These are phyloP conservation scores for Masnerella sp. DNA, from an alignment of 2,888 invertebrate genomes.

Conservation along the genomic window DNA sequence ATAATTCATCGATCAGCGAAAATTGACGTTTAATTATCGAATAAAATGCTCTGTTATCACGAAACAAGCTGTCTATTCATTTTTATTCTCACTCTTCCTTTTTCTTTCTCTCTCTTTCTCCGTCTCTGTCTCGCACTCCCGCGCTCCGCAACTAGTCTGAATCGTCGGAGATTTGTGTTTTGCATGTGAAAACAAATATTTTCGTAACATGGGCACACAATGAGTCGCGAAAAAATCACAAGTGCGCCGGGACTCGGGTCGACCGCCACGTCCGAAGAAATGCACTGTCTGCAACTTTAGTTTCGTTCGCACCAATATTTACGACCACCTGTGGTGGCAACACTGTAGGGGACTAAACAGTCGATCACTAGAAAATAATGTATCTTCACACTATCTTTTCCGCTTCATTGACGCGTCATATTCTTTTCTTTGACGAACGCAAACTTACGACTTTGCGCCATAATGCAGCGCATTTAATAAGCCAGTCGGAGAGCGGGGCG, in stretches of 20 bases:
- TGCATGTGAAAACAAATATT: slow-evolving; percentile 58
- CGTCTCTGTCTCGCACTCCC: slow-evolving; percentile 18
- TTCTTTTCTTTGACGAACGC: slow-evolving; percentile 49
- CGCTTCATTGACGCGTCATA: slow-evolving; percentile 55
- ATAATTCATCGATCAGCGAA: slow-evolving; percentile 56
- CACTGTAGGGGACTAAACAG: slow-evolving; percentile 60
- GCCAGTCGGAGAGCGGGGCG: slow-evolving; percentile 40
- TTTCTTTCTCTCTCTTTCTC: slow-evolving; percentile 24
- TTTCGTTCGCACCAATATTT: slow-evolving; percentile 62
- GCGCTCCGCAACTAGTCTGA: slow-evolving; percentile 17
- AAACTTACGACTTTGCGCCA: slow-evolving; percentile 47
- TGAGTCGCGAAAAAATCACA: slow-evolving; percentile 56
- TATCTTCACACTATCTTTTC: slow-evolving; percentile 61
- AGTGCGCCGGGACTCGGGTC: slow-evolving; percentile 27
- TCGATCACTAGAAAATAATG: slow-evolving; percentile 62
- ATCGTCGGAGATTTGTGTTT: slow-evolving; percentile 37
- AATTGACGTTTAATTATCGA: slow-evolving; percentile 59
- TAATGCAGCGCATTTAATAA: slow-evolving; percentile 52
- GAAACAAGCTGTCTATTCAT: too few relatives aligned
- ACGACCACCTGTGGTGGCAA: slow-evolving; percentile 62
- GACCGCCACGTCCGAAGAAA: slow-evolving; percentile 44
- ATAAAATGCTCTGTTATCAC: slow-evolving; percentile 71
- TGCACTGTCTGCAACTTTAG: slow-evolving; percentile 62
- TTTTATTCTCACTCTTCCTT: slow-evolving; percentile 51
- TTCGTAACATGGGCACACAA: slow-evolving; percentile 51